Evolutionary conservation across 2,888 invertebrate genomes (phyloP).

Genomic region (Leucophenga maculata): DNA sequence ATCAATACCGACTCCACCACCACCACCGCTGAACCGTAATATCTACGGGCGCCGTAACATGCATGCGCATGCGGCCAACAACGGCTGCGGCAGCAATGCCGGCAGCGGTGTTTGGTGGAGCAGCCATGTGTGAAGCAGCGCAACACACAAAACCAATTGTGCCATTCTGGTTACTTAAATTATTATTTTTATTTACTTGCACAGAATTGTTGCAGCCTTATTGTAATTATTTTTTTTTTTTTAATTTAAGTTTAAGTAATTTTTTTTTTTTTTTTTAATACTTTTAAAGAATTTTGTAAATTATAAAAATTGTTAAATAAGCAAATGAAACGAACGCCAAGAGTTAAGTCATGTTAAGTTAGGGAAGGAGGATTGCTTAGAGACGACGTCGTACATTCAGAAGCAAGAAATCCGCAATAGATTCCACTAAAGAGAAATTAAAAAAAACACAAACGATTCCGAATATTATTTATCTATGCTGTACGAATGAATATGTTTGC

Average conservation of each 20-base stretch:
- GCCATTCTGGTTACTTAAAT: constrained; percentile 24
- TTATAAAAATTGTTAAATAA: constrained; percentile 9
- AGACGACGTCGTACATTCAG: constrained; percentile 5
- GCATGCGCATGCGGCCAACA: no score
- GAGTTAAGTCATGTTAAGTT: neutral
- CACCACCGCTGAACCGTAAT: neutral
- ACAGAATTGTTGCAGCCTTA: neutral
- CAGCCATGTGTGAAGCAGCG: constrained; percentile 49
- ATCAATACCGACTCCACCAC: neutral
- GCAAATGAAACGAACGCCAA: neutral
- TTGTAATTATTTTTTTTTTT: neutral
- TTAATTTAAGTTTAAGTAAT: neutral
- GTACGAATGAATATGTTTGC: neutral
- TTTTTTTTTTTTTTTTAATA: constrained; percentile 5
- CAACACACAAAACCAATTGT: constrained; percentile 5
- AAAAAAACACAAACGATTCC: constrained; percentile 8
- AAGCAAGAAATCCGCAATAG: neutral
- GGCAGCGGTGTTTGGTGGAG: constrained; percentile 55
- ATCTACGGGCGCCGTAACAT: constrained; percentile 19
- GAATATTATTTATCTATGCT: constrained; percentile 11
- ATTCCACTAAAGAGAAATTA: no score
- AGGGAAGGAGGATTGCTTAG: neutral
- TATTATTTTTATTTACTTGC: constrained; percentile 10
- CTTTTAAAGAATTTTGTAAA: constrained; percentile 2
- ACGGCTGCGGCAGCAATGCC: no score